Base-by-base conservation (phyloP, 2,113 vertebrate species). In the Rhinopithecus roxellana region DNA sequence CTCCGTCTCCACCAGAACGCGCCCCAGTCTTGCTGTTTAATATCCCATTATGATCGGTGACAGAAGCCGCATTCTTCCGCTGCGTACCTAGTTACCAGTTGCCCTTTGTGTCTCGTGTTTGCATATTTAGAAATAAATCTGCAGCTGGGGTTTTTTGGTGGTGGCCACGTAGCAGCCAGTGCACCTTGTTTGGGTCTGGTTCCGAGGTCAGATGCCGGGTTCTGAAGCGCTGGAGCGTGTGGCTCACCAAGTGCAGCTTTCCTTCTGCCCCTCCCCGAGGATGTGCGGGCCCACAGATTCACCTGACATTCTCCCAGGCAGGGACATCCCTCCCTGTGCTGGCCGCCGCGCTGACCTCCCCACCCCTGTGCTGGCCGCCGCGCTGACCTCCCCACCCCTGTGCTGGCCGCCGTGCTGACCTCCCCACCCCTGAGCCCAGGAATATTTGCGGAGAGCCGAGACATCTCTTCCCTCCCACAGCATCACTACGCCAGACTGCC, bases 11-110 rank as follows among this genome's bases (percentile, higher is more conserved):
- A 48, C 78, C 96, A 97, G 45, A 18, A 74, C 94, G 23, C 3
- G 20, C 97, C 97, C 97, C 95, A 67, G 96, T 89, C 98, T 97
- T 83, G 95, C 97, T 98, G 98, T 97, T 98, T 98, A 97, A 96
- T 84, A 96, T 98, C 98, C 98, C 75, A 50, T 98, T 97, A 97
- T 94, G 83, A 82, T 86, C 38, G 91, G 97, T 27, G 40, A 97
- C 95, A 97, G 98, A 96, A 98, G 78, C 45, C 1, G 1, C 45
- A 50, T 79, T 79, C 77, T 79, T 79, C 18, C 5, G 6, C 45
- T 9, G 5, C 5, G 2, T 50, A 35, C 87, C 61, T 77, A 61
- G 55, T 59, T 83, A 59, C 80, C 55, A 10, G 14, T 25, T 45
- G 59, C 20, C 93, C 90, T 82, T 89, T 88, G 45, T 18, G 75